A percentile compares a stretch with the other conserved stretches of the same genome.
Conservation (phyloP, 2,113 vertebrate genomes). For the western clawed frog (Xenopus tropicalis) region DNA sequence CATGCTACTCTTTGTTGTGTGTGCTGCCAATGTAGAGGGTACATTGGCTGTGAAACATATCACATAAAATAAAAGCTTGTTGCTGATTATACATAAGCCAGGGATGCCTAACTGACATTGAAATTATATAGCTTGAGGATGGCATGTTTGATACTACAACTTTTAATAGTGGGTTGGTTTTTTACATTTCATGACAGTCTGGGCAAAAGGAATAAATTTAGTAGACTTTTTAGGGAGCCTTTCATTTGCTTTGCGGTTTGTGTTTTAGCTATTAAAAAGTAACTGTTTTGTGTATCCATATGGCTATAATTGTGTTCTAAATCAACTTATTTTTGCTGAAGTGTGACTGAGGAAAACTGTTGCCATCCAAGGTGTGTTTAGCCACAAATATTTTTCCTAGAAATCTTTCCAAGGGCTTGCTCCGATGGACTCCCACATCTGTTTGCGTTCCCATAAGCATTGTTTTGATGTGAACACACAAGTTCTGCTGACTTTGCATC, state of each 20-base stretch:
- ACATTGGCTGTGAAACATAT: too few relatives aligned
- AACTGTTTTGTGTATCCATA: slow-evolving; percentile 11
- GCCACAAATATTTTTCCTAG: slow-evolving; percentile 28
- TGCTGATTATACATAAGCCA: too few relatives aligned
- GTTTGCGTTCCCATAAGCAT: slow-evolving; percentile 20
- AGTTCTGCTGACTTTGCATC: slow-evolving; percentile 13
- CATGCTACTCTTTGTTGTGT: too few relatives aligned
- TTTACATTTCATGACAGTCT: too few relatives aligned
- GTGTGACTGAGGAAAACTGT: slow-evolving; percentile 20
- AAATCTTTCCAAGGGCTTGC: slow-evolving; percentile 20
- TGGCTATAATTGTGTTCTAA: slow-evolving; percentile 23
- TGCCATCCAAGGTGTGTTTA: slow-evolving; percentile 30
- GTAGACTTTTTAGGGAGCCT: neutral
- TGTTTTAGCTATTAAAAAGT: slow-evolving; percentile 24
- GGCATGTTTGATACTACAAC: too few relatives aligned
- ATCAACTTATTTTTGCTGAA: slow-evolving; percentile 22
- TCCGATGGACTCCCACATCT: slow-evolving; percentile 27
- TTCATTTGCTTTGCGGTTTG: neutral
- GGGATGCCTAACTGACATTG: too few relatives aligned
- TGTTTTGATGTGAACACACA: slow-evolving; percentile 22
- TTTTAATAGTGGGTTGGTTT: too few relatives aligned
- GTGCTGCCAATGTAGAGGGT: too few relatives aligned
- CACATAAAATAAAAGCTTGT: too few relatives aligned
- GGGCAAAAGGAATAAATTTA: too few relatives aligned
- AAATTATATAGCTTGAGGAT: too few relatives aligned